Evolutionary conservation across 2,113 vertebrate genomes (phyloP), one percentile per base, ranked within the genome.

Genomic region (Pionites leucogaster): DNA sequence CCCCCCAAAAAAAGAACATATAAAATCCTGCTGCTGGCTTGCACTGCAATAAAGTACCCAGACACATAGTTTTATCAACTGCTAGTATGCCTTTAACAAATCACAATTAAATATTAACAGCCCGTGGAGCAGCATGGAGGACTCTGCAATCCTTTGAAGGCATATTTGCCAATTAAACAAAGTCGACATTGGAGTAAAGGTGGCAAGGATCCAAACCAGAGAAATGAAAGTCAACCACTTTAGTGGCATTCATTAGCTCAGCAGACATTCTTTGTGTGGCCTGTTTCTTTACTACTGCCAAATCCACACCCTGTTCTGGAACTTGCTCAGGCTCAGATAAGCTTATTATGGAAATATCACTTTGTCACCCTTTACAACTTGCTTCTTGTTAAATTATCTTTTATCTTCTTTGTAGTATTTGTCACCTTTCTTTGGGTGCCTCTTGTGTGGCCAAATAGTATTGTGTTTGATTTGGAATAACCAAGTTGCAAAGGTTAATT

Each of bases 181-280:
- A 90, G 96, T 91, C 98, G 98, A 98, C 98, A 98, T 97, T 97
- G 97, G 96, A 96, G 87, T 97, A 96, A 97, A 98, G 98, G 98
- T 98, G 98, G 98, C 98, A 98, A 90, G 95, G 97, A 98, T 98
- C 98, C 98, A 98, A 98, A 98, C 97, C 98, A 98, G 98, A 98
- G 97, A 98, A 98, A 98, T 97, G 96, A 97, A 97, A 98, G 96
- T 97, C 98, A 98, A 84, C 97, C 97, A 98, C 98, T 98, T 98
- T 96, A 98, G 97, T 96, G 93, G 94, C 97, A 97, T 98, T 98
- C 98, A 98, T 98, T 98, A 98, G 97, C 96, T 98, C 96, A 94
- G 96, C 97, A 98, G 97, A 97, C 97, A 98, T 98, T 98, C 98
- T 98, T 98, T 98, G 96, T 94, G 93, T 96, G 96, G 98, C 97